phyloP scores from a whole-genome alignment of 2,113 vertebrate species.

The Geococcyx californianus region DNA sequence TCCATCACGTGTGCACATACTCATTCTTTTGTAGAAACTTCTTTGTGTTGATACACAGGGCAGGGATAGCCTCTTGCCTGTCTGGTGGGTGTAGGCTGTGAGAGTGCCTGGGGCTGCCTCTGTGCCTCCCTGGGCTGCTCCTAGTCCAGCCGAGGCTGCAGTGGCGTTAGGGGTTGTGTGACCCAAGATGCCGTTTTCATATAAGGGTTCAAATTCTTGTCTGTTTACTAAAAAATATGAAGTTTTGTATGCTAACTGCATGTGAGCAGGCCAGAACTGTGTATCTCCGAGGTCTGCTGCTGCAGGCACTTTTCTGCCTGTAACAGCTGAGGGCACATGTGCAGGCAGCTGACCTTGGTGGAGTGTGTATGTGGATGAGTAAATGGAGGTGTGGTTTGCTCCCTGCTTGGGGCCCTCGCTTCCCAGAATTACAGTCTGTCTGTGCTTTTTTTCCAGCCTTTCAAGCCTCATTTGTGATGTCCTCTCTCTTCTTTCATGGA shows the following conservation, averaged over 20 bases:
- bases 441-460: background rate
- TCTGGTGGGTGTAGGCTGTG: background rate
- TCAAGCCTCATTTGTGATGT: accelerated
- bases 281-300: background rate
- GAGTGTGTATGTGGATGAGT: accelerated
- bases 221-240: background rate
- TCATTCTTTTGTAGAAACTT: background rate
- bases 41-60: accelerated
- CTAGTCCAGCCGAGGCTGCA: background rate
- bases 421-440: background rate
- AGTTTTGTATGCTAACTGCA: accelerated
- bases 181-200: background rate
- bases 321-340: background rate
- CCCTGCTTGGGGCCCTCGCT: background rate
- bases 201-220: background rate
- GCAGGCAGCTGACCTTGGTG: background rate
- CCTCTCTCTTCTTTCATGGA: background rate
- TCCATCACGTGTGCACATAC: background rate
- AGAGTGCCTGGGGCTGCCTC: background rate
- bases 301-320: background rate
- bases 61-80: background rate
- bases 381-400: background rate
- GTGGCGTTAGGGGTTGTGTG: accelerated
- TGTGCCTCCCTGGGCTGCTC: background rate
- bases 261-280: background rate